phyloP scores from a whole-genome alignment of 2,797 vertebrate species.

The Cercopithecus diana region DNA sequence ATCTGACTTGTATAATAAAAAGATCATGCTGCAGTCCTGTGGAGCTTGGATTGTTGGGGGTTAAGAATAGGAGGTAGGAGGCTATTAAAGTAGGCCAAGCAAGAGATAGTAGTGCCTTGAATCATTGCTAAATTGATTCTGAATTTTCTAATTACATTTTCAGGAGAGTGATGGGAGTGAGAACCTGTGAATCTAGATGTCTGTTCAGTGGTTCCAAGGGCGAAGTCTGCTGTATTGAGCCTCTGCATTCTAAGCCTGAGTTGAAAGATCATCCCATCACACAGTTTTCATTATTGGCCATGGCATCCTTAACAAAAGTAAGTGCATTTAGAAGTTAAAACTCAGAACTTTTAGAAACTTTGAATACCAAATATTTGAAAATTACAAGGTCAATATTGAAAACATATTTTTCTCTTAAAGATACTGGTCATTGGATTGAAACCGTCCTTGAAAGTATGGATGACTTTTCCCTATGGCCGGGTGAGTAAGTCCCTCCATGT shows the following conservation, averaged over 20 bases:
- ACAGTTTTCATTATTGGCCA: slow-evolving; percentile 95
- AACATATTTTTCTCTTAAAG: slow-evolving; percentile 81
- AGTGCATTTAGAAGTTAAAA: background rate
- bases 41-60: background rate
- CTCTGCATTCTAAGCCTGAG: slow-evolving; percentile 91
- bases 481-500: slow-evolving; percentile 84
- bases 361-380: background rate
- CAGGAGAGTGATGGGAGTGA: slow-evolving; percentile 98
- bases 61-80: background rate
- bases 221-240: slow-evolving; percentile 97
- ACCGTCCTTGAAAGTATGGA: slow-evolving; percentile 97
- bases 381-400: background rate
- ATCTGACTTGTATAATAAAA: background rate
- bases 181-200: slow-evolving; percentile 96
- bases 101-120: background rate
- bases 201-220: slow-evolving; percentile 98
- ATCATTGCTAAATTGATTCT: background rate
- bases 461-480: slow-evolving; percentile 97
- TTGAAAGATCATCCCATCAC: slow-evolving; percentile 95
- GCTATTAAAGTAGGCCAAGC: background rate
- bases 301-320: slow-evolving; percentile 98
- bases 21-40: background rate
- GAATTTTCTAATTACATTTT: slow-evolving; percentile 33
- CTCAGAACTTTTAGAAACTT: background rate
- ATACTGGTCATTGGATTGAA: slow-evolving; percentile 97